phyloP scores from a whole-genome alignment of 2,888 invertebrate species.

The Tanypteryx hageni region DNA sequence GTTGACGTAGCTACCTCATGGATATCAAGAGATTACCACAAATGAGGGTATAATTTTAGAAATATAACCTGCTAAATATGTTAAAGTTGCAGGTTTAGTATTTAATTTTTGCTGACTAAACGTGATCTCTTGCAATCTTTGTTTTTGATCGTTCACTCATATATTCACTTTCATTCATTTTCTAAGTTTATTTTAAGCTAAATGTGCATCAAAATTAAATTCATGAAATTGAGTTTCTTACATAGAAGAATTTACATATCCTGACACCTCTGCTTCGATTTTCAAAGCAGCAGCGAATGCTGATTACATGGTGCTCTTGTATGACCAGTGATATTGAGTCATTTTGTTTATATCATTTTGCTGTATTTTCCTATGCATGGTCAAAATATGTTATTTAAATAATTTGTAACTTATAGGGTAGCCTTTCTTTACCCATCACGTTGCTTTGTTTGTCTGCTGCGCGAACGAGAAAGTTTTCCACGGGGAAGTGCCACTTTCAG shows the following conservation, averaged over 20 bases:
- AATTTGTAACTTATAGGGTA: background rate
- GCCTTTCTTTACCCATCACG: background rate
- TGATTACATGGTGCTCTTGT: background rate
- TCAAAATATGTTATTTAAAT: background rate
- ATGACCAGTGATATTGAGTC: slow-evolving; percentile 16
- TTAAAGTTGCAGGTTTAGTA: too few species aligned
- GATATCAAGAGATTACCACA: too few species aligned
- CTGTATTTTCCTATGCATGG: background rate
- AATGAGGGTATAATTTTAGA: too few species aligned
- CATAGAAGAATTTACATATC: background rate
- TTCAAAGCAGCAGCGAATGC: background rate
- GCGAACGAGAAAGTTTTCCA: slow-evolving; percentile 53
- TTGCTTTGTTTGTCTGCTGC: slow-evolving; percentile 25
- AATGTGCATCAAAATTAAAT: background rate
- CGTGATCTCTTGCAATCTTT: too few species aligned
- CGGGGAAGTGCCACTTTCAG: slow-evolving; percentile 64
- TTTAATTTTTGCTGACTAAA: too few species aligned
- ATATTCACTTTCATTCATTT: too few species aligned
- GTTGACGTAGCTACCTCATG: too few species aligned
- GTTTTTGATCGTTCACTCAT: too few species aligned
- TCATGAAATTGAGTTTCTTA: background rate
- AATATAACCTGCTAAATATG: too few species aligned
- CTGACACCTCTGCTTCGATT: background rate
- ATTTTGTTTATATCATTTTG: slow-evolving; percentile 38
- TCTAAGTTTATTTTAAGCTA: background rate